phyloP scores from a whole-genome alignment of 2,888 invertebrate genomes.

The Volucella bombylans region DNA sequence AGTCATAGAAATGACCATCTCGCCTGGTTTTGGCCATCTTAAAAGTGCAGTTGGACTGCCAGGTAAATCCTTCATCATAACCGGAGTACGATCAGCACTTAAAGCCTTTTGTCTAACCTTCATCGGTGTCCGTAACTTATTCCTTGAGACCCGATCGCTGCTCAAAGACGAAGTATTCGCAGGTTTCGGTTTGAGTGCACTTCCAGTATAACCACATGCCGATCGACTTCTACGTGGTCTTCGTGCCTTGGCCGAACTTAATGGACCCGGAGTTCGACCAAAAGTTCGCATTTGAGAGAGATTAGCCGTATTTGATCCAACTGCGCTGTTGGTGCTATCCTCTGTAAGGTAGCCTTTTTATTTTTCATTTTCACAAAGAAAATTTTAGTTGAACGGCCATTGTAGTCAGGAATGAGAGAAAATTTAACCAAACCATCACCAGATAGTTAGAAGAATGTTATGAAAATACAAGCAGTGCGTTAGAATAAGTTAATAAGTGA shows the following conservation, averaged over 20 bases:
- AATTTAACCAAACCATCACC: slow-evolving; percentile 63
- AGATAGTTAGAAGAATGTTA: slow-evolving; percentile 43
- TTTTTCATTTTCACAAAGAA: slow-evolving; percentile 25
- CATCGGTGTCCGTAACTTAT: slow-evolving; percentile 80
- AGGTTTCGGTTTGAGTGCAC: slow-evolving; percentile 70
- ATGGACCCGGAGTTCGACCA: slow-evolving; percentile 79
- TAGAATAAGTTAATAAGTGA: slow-evolving; percentile 3
- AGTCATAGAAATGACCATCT: slow-evolving; percentile 80
- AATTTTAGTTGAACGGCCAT: slow-evolving; percentile 5
- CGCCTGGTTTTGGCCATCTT: slow-evolving; percentile 82
- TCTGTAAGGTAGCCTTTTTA: slow-evolving; percentile 82
- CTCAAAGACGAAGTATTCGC: slow-evolving; percentile 4
- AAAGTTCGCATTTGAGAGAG: slow-evolving; percentile 33
- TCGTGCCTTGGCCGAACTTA: slow-evolving; percentile 80
- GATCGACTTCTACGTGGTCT: slow-evolving; percentile 80
- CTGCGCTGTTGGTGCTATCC: slow-evolving; percentile 78
- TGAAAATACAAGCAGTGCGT: slow-evolving; percentile 44
- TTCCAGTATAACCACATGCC: slow-evolving; percentile 76
- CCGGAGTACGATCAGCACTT: slow-evolving; percentile 81
- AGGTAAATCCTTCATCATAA: slow-evolving; percentile 9
- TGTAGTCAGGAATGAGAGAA: slow-evolving; percentile 45
- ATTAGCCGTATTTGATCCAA: slow-evolving; percentile 66
- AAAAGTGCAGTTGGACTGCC: slow-evolving; percentile 79
- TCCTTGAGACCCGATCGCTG: slow-evolving; percentile 77
- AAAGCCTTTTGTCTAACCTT: slow-evolving; percentile 78